These are phyloP conservation scores for Hydraecia micacea DNA, from an alignment of 2,888 invertebrate genomes.

Conservation along the genomic window DNA sequence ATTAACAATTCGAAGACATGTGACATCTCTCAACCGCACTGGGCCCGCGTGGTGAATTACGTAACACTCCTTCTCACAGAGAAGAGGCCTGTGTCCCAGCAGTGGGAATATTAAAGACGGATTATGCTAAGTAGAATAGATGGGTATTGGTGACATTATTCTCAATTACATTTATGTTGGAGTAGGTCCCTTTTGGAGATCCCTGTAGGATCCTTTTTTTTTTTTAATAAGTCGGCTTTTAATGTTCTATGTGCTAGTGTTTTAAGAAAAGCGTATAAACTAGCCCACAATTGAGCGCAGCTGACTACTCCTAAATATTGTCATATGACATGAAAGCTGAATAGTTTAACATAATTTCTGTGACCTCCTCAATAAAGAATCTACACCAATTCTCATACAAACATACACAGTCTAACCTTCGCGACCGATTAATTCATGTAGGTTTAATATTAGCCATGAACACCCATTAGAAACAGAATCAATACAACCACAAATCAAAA, in stretches of 20 bases:
- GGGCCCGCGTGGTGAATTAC: not conserved
- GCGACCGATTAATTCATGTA: not conserved
- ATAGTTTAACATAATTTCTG: not conserved
- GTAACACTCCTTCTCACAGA: not conserved
- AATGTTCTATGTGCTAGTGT: not conserved
- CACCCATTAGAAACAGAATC: slow-evolving; percentile 15
- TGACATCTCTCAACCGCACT: not conserved
- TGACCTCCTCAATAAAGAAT: not conserved
- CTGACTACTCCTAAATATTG: not conserved
- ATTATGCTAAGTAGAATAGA: not conserved
- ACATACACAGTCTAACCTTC: slow-evolving; percentile 4
- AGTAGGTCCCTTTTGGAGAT: not conserved
- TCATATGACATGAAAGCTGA: not conserved
- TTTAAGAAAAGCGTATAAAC: not conserved
- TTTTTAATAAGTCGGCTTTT: no score
- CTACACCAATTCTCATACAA: not conserved
- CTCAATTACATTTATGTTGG: no score
- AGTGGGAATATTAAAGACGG: no score
- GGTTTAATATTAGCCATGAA: slow-evolving; percentile 12
- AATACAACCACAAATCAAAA: slow-evolving; percentile 16
- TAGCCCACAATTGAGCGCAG: not conserved
- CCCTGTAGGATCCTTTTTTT: no score
- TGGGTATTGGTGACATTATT: not conserved
- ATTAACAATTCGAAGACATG: no score
- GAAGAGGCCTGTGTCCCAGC: not conserved